phyloP scores from a whole-genome alignment of 2,888 invertebrate species.

The Sphaerophoria rueppellii region DNA sequence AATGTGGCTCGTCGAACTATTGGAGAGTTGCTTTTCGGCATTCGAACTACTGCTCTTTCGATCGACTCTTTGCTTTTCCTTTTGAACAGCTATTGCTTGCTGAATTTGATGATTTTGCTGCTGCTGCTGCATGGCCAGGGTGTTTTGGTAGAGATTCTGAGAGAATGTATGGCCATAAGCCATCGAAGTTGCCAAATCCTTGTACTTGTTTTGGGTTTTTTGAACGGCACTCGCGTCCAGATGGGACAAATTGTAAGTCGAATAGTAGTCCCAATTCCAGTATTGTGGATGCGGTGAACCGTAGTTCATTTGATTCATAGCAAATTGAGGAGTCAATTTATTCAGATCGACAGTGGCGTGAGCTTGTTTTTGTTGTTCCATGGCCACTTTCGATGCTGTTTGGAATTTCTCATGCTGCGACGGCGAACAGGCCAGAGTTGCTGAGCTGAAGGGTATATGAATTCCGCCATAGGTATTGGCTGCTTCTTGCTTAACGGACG shows the following conservation, averaged over 20 bases:
- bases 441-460: conserved; percentile 52
- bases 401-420: conserved; percentile 70
- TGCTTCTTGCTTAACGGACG: conserved; percentile 60
- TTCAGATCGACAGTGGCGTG: conserved; percentile 82
- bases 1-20: conserved; percentile 38
- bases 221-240: conserved; percentile 84
- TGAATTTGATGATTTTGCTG: conserved; percentile 80
- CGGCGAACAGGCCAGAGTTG: conserved; percentile 54
- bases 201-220: conserved; percentile 84
- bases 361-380: conserved; percentile 72
- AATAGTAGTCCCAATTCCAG: conserved; percentile 86
- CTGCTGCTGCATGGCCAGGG: conserved; percentile 80
- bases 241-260: conserved; percentile 85
- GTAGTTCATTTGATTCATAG: conserved; percentile 87
- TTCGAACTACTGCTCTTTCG: conserved; percentile 77
- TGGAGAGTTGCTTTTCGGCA: conserved; percentile 61
- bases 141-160: conserved; percentile 81
- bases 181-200: conserved; percentile 82
- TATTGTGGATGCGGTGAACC: conserved; percentile 84
- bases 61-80: conserved; percentile 79
- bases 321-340: conserved; percentile 85
- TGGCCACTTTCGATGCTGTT: conserved; percentile 47
- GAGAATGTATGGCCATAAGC: conserved; percentile 81
- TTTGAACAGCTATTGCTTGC: conserved; percentile 75
- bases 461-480: conserved; percentile 54